Evolutionary conservation across 2,797 vertebrate species (phyloP).

Genomic region (Acestrorhynchus altus): DNA sequence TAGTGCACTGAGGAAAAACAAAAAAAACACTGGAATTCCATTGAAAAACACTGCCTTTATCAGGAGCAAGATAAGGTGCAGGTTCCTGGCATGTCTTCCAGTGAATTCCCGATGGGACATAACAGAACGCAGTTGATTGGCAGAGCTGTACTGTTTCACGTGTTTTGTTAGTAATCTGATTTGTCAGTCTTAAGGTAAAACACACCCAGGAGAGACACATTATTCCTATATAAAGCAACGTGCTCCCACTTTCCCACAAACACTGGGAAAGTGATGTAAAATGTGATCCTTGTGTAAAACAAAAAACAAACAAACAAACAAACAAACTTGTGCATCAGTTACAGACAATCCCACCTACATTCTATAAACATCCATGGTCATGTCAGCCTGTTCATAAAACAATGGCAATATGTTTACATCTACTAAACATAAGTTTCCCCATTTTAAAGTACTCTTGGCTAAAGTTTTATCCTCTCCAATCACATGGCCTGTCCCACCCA

Average conservation of each 20-base stretch:
- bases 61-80: conserved; percentile 63
- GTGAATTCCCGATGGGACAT: conserved; percentile 16
- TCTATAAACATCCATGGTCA: too few relatives aligned
- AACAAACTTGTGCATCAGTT: neutral
- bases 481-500: neutral
- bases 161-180: neutral
- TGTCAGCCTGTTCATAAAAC: too few relatives aligned
- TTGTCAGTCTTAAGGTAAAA: neutral
- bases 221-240: neutral
- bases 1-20: conserved; percentile 66
- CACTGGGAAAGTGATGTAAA: neutral
- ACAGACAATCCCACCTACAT: neutral
- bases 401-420: too few relatives aligned
- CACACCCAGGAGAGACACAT: neutral
- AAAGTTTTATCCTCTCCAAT: neutral
- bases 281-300: neutral
- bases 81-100: conserved; percentile 1
- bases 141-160: neutral
- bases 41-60: conserved; percentile 65
- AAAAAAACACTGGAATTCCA: conserved; percentile 73
- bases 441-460: neutral
- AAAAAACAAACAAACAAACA: too few relatives aligned
- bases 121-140: conserved; percentile 1
- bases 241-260: neutral
- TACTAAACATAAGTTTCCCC: too few relatives aligned